Evolutionary conservation across 2,888 invertebrate species (phyloP).

Genomic region (Calameuta pallipes): DNA sequence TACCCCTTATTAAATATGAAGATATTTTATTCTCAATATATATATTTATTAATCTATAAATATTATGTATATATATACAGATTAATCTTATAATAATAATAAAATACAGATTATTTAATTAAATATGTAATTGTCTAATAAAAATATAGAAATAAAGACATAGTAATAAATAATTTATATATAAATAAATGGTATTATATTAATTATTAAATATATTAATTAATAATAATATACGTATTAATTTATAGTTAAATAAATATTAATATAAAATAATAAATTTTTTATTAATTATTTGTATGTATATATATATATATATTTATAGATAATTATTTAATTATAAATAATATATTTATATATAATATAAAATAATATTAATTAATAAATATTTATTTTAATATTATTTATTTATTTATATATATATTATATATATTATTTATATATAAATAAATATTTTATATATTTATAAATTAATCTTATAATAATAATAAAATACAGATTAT

Average conservation of each 20-base stretch:
- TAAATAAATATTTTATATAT: slow-evolving; percentile 26
- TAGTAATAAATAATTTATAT: slow-evolving; percentile 12
- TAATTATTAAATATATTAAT: slow-evolving; percentile 5
- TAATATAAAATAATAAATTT: slow-evolving; percentile 16
- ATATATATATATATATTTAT: not conserved
- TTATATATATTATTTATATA: slow-evolving; percentile 45
- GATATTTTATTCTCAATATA: slow-evolving; percentile 3
- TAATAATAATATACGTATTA: slow-evolving; percentile 18
- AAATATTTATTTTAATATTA: slow-evolving; percentile 8
- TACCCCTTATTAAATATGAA: slow-evolving; percentile 29
- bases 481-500: slow-evolving; percentile 29
- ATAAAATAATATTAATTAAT: slow-evolving; percentile 33
- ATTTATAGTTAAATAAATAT: slow-evolving; percentile 24
- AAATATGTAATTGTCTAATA: slow-evolving; percentile 11
- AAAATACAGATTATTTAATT: slow-evolving; percentile 27
- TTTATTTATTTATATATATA: slow-evolving; percentile 32
- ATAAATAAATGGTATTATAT: slow-evolving; percentile 34
- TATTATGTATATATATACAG: slow-evolving; percentile 36
- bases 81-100: slow-evolving; percentile 27
- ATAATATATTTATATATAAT: slow-evolving; percentile 69
- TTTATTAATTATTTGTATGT: slow-evolving; percentile 9
- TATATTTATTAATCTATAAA: slow-evolving; percentile 32
- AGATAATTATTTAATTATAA: slow-evolving; percentile 63
- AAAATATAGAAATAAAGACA: not conserved
- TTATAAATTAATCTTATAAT: slow-evolving; percentile 25